These are phyloP conservation scores for Sarcophaga subvicina DNA, from an alignment of 2,888 invertebrate genomes.

Conservation along the genomic window DNA sequence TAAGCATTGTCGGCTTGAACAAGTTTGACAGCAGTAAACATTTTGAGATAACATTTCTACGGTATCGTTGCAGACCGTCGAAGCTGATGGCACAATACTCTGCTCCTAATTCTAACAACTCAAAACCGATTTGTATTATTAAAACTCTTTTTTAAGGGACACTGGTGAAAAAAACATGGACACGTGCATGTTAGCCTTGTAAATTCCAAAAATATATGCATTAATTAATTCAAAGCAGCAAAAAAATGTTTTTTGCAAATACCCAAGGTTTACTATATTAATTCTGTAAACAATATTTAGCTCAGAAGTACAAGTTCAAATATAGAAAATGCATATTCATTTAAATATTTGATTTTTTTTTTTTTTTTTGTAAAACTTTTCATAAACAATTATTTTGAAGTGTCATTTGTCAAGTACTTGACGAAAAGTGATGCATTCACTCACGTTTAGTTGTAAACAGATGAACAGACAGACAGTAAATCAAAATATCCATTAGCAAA, in stretches of 20 bases:
- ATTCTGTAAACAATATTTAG: slow-evolving; percentile 46
- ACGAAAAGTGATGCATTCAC: not conserved
- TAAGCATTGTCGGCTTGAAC: too few relatives aligned
- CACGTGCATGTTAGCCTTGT: too few relatives aligned
- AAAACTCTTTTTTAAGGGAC: too few relatives aligned
- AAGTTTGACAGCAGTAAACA: too few relatives aligned
- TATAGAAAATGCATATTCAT: slow-evolving; percentile 57
- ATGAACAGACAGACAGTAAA: not conserved
- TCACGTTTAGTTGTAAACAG: not conserved
- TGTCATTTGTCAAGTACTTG: slow-evolving; percentile 53
- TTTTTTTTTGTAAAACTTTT: slow-evolving; percentile 18
- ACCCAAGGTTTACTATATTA: slow-evolving; percentile 37
- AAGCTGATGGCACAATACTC: too few relatives aligned
- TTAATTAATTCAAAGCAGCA: not conserved
- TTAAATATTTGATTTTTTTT: slow-evolving; percentile 5
- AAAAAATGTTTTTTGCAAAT: slow-evolving; percentile 10
- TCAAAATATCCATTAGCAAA: slow-evolving; percentile 30
- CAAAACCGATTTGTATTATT: too few relatives aligned
- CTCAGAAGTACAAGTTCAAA: slow-evolving; percentile 58
- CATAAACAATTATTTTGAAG: slow-evolving; percentile 45
- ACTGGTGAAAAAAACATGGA: too few relatives aligned
- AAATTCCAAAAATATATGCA: not conserved
- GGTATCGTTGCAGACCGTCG: too few relatives aligned
- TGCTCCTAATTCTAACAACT: too few relatives aligned
- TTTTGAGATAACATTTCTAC: too few relatives aligned